Percentiles rank a stretch among this genome's conserved stretches.
Evolutionary conservation across 2,888 invertebrate species (phyloP).

Genomic region (Torymus auratus): DNA sequence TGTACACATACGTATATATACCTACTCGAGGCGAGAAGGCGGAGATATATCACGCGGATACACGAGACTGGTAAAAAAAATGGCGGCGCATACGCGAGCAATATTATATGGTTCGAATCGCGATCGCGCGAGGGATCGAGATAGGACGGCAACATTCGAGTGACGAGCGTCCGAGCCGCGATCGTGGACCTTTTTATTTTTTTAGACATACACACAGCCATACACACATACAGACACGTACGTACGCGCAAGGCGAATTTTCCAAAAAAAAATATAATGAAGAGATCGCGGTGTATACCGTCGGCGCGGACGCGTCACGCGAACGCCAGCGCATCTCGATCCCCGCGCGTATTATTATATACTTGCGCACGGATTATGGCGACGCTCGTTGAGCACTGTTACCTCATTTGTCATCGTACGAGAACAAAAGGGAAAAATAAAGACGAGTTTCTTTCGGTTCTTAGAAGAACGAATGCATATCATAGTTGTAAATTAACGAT

Average conservation of each 20-base stretch:
- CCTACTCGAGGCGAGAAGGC: no score
- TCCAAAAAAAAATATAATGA: neutral
- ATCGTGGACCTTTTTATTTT: constrained; percentile 50
- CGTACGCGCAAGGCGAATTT: neutral
- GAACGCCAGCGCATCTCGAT: neutral
- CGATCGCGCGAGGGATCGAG: constrained; percentile 1
- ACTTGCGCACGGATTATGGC: neutral
- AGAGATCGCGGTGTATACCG: constrained; percentile 20
- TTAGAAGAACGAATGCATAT: constrained; percentile 91
- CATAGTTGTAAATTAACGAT: constrained; percentile 93
- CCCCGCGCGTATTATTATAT: neutral
- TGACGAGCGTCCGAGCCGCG: constrained; percentile 21
- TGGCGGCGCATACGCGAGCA: no score
- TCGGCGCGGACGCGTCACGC: constrained; percentile 15
- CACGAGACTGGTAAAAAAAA: no score
- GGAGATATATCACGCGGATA: no score
- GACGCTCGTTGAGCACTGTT: constrained; percentile 46
- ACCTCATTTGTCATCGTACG: constrained; percentile 59
- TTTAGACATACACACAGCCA: constrained; percentile 11
- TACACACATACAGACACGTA: neutral
- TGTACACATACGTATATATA: no score
- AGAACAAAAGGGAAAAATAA: constrained; percentile 54
- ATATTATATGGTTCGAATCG: neutral
- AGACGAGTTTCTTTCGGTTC: constrained; percentile 76
- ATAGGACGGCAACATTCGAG: constrained; percentile 20